Evolutionary conservation across 1,140 invertebrate genomes (phyloP), one percentile per base, ranked within the genome.

Genomic region (Macrobrachium rosenbergii): DNA sequence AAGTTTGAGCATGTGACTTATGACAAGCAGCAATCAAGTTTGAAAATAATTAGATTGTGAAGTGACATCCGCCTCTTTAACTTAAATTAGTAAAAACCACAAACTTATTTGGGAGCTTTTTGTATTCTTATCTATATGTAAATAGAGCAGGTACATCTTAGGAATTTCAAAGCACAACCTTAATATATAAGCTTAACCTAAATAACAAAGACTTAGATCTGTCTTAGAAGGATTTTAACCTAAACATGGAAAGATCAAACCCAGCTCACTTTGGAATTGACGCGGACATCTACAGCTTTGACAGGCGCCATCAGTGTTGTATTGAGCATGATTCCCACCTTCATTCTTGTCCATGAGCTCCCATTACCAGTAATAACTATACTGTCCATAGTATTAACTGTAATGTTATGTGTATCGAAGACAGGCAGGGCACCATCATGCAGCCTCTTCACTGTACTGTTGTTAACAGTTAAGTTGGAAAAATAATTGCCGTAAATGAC

Each of bases 351-450:
- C 84, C 84, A 87, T 17, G n/a, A 11, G 19, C 23, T 63, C 2
- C 84, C 84, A 1, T n/a, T 7, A 7, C 77, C 84, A 21, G 52
- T 11, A 6, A 87, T 17, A 28, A 37, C 58, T 58, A 87, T 14
- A 52, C 52, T 62, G 28, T 87, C 84, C 63, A 87, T n/a, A 52
- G 80, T 59, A 58, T 80, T 45, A 62, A 87, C 83, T 2, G 84
- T 23, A 0, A 58, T 23, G 16, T 60, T 62, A 17, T n/a, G 5
- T 2, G 81, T 45, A 14, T n/a, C 14, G 14, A 87, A 58, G 52
- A 23, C 21, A 17, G 80, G 58, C 45, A 87, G 78, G 19, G 45
- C 23, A 19, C 84, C 84, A 5, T 78, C 84, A 43, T 87, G 84
- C 11, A 87, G 67, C 58, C 78, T 80, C 21, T 80, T 87, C 21